Evolutionary conservation across 2,113 vertebrate genomes (phyloP).

Genomic region (Rafetus swinhoei): DNA sequence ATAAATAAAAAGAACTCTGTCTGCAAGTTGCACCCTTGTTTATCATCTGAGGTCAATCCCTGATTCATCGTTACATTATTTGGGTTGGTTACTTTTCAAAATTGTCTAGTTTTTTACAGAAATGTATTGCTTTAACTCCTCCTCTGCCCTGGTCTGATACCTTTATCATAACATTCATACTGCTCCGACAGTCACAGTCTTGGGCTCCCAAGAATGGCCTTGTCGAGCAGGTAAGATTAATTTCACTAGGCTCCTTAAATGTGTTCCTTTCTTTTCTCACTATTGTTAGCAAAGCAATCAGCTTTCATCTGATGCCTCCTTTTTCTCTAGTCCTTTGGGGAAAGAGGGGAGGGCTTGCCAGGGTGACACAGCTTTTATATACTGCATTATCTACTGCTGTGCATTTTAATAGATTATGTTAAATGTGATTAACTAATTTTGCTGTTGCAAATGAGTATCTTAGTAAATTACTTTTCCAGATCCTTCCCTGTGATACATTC

Average conservation of each 20-base stretch:
- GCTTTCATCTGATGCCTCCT: not conserved
- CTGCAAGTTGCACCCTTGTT: not conserved
- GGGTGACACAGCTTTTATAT: conserved; percentile 39
- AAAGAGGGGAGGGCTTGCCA: conserved; percentile 10
- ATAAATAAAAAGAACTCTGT: not conserved
- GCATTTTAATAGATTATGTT: conserved; percentile 39
- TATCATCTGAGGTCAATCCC: conserved; percentile 27
- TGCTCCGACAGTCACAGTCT: conserved; percentile 43
- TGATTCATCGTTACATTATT: conserved; percentile 45
- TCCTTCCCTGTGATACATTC: conserved; percentile 39
- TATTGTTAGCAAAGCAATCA: conserved; percentile 41
- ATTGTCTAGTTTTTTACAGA: conserved; percentile 19
- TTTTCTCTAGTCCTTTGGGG: not conserved
- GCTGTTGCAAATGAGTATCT: conserved; percentile 49
- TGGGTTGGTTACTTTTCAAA: conserved; percentile 45
- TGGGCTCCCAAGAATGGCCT: conserved; percentile 38
- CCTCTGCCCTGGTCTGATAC: conserved; percentile 32
- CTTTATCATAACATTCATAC: conserved; percentile 59
- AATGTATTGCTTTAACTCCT: conserved; percentile 47
- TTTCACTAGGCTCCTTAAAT: conserved; percentile 40
- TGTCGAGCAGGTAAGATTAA: conserved; percentile 45
- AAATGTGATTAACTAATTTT: conserved; percentile 53
- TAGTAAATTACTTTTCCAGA: conserved; percentile 48
- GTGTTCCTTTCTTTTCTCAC: conserved; percentile 21
- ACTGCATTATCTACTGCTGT: conserved; percentile 42